phyloP scores from a whole-genome alignment of 2,888 invertebrate genomes.

The Micoletzkya japonica region DNA sequence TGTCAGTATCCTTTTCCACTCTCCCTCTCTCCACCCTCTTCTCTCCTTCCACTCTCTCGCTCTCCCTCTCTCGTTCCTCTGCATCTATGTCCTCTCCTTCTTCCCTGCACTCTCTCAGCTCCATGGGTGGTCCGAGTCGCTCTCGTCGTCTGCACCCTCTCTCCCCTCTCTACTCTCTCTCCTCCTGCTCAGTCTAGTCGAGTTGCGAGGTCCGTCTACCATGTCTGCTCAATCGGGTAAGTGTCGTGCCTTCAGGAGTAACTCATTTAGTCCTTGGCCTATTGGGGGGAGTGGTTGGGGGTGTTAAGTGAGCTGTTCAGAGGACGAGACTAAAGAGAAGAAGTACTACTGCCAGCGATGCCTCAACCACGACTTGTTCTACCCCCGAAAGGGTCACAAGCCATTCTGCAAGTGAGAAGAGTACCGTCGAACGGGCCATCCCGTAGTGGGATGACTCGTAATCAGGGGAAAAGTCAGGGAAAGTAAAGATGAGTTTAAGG shows the following conservation, averaged over 20 bases:
- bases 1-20: not conserved
- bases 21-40: constrained; percentile 17
- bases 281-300: too few species aligned
- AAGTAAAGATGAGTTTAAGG: constrained; percentile 38
- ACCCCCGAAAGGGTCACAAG: constrained; percentile 62
- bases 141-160: constrained; percentile 4
- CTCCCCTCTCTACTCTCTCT: not conserved
- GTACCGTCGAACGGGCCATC: not conserved
- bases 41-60: constrained; percentile 9
- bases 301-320: not conserved
- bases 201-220: too few species aligned
- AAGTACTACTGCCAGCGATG: constrained; percentile 62
- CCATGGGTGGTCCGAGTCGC: not conserved
- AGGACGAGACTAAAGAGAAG: constrained; percentile 44
- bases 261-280: too few species aligned
- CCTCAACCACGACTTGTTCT: constrained; percentile 55
- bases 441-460: too few species aligned
- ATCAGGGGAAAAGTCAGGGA: too few species aligned
- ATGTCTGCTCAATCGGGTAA: not conserved
- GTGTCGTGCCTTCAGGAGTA: too few species aligned
- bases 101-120: not conserved
- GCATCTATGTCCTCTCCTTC: not conserved
- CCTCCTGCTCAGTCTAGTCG: not conserved
- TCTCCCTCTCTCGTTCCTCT: not conserved
- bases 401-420: constrained; percentile 50